Percentiles rank a stretch among this genome's conserved stretches.
Evolutionary conservation across 2,888 invertebrate species (phyloP).

Genomic region (Acronicta aceris): DNA sequence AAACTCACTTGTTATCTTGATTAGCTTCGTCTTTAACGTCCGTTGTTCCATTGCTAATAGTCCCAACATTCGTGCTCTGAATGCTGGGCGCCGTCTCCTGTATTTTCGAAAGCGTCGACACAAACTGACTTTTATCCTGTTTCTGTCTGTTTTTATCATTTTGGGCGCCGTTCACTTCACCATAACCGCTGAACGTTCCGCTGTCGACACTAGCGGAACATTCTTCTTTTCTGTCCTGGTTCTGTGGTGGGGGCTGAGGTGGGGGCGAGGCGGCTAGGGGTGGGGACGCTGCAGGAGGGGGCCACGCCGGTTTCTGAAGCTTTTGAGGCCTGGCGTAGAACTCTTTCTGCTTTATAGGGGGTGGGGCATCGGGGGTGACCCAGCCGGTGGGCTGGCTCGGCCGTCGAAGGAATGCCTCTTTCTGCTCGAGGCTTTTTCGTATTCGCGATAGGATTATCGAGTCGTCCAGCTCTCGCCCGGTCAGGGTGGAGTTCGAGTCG

Average conservation of each 20-base stretch:
- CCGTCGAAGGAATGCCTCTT: slow-evolving; percentile 95
- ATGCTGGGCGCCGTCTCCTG: slow-evolving; percentile 89
- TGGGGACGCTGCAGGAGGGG: slow-evolving; percentile 87
- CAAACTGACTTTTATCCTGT: slow-evolving; percentile 86
- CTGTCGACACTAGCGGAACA: slow-evolving; percentile 84
- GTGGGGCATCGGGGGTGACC: slow-evolving; percentile 85
- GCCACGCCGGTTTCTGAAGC: slow-evolving; percentile 92
- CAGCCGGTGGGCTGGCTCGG: slow-evolving; percentile 91
- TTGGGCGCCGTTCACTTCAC: slow-evolving; percentile 81
- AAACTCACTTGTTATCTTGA: slow-evolving; percentile 82
- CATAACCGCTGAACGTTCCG: slow-evolving; percentile 83
- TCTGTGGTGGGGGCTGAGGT: slow-evolving; percentile 62
- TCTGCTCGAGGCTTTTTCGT: slow-evolving; percentile 95
- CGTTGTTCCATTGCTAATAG: slow-evolving; percentile 83
- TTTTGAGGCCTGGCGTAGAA: slow-evolving; percentile 95
- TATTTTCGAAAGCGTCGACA: slow-evolving; percentile 90
- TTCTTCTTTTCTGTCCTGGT: slow-evolving; percentile 82
- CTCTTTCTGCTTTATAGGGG: slow-evolving; percentile 91
- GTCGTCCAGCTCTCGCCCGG: slow-evolving; percentile 92
- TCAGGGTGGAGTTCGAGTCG: slow-evolving; percentile 91
- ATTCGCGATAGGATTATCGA: slow-evolving; percentile 93
- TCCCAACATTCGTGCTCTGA: slow-evolving; percentile 76
- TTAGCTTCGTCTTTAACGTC: slow-evolving; percentile 74
- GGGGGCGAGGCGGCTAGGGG: slow-evolving; percentile 91
- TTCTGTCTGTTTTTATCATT: slow-evolving; percentile 78